A percentile compares a stretch with the other conserved stretches of the same genome.
Conservation (phyloP, 2,113 vertebrate species). For the pig (Sus scrofa) region DNA sequence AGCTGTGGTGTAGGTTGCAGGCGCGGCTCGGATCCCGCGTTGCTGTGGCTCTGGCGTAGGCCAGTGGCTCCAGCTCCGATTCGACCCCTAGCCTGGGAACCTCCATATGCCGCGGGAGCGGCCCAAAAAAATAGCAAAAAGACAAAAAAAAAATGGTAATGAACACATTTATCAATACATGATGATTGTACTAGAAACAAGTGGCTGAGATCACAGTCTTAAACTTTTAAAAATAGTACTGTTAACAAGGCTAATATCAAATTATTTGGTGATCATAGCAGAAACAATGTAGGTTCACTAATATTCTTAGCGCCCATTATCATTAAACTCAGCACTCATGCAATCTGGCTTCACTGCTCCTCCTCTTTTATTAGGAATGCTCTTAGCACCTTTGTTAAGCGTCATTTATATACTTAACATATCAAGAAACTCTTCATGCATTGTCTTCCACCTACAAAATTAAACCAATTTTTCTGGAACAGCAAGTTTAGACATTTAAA, state of each 20-base stretch:
- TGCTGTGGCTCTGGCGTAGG: too few relatives aligned
- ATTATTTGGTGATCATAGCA: slow-evolving; percentile 1
- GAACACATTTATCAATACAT: not conserved
- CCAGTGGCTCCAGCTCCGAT: too few relatives aligned
- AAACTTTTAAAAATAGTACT: not conserved
- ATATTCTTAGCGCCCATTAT: not conserved
- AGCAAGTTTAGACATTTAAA: not conserved
- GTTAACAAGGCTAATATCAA: not conserved
- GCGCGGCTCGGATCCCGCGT: too few relatives aligned
- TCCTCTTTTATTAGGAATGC: not conserved
- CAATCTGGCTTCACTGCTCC: not conserved
- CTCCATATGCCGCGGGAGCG: too few relatives aligned
- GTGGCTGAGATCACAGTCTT: not conserved
- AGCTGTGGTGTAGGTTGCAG: too few relatives aligned
- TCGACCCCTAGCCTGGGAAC: too few relatives aligned
- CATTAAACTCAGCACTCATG: not conserved
- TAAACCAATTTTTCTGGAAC: not conserved
- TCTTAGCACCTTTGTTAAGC: not conserved
- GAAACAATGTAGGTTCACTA: not conserved
- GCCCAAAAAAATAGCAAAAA: too few relatives aligned
- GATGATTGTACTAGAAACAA: not conserved
- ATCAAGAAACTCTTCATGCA: not conserved
- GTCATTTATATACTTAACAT: not conserved
- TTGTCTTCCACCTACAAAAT: not conserved
- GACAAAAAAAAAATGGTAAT: not conserved